These are phyloP conservation scores for Drosophila subquinaria DNA, from an alignment of 2,888 invertebrate genomes.

Conservation along the genomic window DNA sequence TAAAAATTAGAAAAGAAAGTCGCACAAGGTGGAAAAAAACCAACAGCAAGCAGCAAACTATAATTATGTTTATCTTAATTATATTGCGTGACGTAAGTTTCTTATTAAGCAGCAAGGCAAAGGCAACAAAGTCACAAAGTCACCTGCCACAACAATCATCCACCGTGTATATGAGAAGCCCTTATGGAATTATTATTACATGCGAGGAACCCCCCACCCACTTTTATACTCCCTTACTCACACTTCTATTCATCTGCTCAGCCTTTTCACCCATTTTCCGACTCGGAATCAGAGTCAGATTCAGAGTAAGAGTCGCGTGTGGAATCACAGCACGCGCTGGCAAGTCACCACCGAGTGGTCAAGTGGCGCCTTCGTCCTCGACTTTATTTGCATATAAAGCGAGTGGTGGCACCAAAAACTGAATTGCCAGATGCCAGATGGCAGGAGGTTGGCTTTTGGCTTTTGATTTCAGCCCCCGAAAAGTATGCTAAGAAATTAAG, in stretches of 20 bases:
- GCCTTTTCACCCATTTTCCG: constrained; percentile 27
- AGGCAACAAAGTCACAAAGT: constrained; percentile 70
- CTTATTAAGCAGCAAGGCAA: constrained; percentile 69
- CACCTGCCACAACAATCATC: constrained; percentile 62
- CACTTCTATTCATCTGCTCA: constrained; percentile 10
- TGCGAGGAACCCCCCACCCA: constrained; percentile 18
- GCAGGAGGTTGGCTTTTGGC: constrained; percentile 9
- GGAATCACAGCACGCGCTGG: constrained; percentile 64
- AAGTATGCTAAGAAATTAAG: constrained; percentile 75
- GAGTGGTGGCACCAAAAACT: constrained; percentile 41
- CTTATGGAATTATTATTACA: constrained; percentile 68
- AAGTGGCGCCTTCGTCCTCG: constrained; percentile 64
- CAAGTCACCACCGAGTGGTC: constrained; percentile 63
- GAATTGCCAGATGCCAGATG: constrained; percentile 4
- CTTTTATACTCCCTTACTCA: not conserved
- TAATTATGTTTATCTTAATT: constrained; percentile 82
- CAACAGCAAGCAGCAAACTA: constrained; percentile 64
- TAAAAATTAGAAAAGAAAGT: constrained; percentile 55
- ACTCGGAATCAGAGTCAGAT: constrained; percentile 15
- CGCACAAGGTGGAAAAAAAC: constrained; percentile 31
- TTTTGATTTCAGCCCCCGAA: constrained; percentile 62
- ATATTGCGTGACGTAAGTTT: constrained; percentile 79
- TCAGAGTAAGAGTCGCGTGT: constrained; percentile 61
- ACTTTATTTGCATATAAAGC: constrained; percentile 76
- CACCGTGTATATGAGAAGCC: constrained; percentile 53